Conservation (phyloP, 2,113 vertebrate genomes). For the Microtus oregoni region DNA sequence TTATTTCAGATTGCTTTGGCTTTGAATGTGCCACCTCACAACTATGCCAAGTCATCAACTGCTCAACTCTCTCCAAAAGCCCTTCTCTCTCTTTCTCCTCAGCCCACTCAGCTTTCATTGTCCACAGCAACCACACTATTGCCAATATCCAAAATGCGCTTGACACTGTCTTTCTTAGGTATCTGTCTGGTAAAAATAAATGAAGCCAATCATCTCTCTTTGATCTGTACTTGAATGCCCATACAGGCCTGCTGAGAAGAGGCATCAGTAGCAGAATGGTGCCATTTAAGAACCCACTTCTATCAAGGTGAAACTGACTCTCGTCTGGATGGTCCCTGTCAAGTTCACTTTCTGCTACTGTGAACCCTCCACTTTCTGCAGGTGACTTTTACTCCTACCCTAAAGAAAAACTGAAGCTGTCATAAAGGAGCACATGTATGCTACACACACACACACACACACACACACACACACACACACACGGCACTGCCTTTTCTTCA, state of each 20-base stretch:
- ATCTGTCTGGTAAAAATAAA: background rate
- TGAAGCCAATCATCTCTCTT: background rate
- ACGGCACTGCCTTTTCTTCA: background rate
- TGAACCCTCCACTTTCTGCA: background rate
- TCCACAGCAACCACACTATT: background rate
- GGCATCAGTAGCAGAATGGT: background rate
- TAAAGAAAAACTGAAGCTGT: background rate
- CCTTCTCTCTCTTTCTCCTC: background rate
- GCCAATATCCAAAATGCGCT: background rate
- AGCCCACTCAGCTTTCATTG: background rate
- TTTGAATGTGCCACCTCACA: background rate
- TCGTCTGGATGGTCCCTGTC: background rate
- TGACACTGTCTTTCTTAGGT: background rate
- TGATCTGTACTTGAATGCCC: background rate
- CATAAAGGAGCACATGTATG: background rate
- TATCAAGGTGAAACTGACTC: background rate
- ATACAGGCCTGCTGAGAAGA: background rate
- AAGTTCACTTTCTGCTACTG: background rate
- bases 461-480: background rate
- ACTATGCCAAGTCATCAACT: background rate
- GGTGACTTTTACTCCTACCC: background rate
- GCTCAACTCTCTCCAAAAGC: background rate
- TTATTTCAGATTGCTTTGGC: background rate
- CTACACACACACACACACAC: background rate
- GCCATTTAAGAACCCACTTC: conserved; percentile 12